phyloP scores from a whole-genome alignment of 1,140 invertebrate genomes.

The Aphaenogaster ashmeadi region DNA sequence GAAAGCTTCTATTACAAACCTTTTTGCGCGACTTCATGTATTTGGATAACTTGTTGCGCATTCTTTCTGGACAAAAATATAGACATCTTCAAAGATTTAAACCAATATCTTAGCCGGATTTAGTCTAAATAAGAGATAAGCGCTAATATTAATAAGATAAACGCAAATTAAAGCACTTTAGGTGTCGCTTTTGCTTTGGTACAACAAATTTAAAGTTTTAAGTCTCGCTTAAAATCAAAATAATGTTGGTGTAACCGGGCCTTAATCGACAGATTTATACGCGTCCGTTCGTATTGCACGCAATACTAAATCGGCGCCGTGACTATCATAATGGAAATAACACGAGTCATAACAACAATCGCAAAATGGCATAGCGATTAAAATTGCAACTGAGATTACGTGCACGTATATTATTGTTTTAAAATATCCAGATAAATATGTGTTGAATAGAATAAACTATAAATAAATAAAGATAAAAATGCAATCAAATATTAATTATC shows the following conservation, averaged over 20 bases:
- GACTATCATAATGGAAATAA: slow-evolving; percentile 34
- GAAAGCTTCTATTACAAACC: background rate
- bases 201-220: no score
- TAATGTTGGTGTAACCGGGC: no score
- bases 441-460: background rate
- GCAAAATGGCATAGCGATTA: background rate
- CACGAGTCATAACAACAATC: slow-evolving; percentile 29
- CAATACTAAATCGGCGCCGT: background rate
- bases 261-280: background rate
- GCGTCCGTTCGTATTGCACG: background rate
- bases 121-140: no score
- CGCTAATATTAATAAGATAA: no score
- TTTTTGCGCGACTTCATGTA: background rate
- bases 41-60: background rate
- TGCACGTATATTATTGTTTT: background rate
- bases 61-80: background rate
- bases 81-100: background rate
- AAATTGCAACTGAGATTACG: background rate
- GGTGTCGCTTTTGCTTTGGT: no score
- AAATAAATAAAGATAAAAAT: background rate
- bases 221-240: no score
- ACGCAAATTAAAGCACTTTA: no score
- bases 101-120: background rate
- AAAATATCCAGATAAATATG: background rate
- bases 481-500: background rate